Evolutionary conservation across 64 coral and sea anemone species (phyloP), one percentile per base, ranked within the genome.

Genomic region (Cladopsammia gracilis): DNA sequence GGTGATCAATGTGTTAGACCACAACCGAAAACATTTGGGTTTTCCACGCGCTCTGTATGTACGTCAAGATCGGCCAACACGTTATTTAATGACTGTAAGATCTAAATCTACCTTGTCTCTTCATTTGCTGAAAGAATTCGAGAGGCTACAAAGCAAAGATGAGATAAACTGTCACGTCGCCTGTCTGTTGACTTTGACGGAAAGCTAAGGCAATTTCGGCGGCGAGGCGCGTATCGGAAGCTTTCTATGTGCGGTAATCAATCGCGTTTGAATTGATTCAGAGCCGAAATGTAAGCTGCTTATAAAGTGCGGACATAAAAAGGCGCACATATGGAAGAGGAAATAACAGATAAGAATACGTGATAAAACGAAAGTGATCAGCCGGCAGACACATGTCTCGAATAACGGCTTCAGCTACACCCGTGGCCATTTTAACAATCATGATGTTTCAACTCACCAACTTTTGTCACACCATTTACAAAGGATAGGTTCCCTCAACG

Each of bases 401-500:
- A 47, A 84, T 50, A 67, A 24, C 62, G 23, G n/a, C 60, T 7
- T 49, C 44, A 49, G 46, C 62, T 50, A 50, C 62, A 50, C 44
- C 62, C 45, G 11, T 83, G 13, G 80, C 45, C 53, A 7, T 3
- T 10, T 13, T 68, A 42, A 42, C 62, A 25, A 46, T 47, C 10
- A 67, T 48, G 9, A 65, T 68, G 66, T 51, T 51, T 67, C 20
- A 67, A 84, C 80, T 84, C 80, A 84, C 80, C 80, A 62, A 10
- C 7, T 68, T 24, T 5, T 23, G 19, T 84, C 46, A 75, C 43
- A 47, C 7, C 8, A 23, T 66, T 34, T 6, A 68, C 16, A 14
- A 24, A 18, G 0, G 62, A 67, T 11, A 23, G 11, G 49, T 51
- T 66, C 44, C 16, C 44, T 49, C 19, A 44, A 10, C 8, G 48